Evolutionary conservation across 1,140 invertebrate genomes (phyloP).

Genomic region (Kradibia gibbosae): DNA sequence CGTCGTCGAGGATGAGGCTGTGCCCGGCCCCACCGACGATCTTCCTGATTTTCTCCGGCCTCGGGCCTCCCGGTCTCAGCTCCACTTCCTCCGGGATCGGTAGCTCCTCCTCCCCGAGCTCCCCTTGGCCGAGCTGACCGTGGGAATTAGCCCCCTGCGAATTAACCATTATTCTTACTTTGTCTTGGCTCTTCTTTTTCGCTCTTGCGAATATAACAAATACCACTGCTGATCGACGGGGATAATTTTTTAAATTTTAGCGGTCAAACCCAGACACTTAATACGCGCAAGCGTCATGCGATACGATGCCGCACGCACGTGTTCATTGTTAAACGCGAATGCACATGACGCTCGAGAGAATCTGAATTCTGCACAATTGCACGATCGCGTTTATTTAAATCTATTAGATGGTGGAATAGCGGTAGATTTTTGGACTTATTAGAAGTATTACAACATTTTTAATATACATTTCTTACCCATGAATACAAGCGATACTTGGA

Average conservation of each 20-base stretch:
- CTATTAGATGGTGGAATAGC: neutral
- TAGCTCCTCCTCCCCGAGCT: conserved; percentile 78
- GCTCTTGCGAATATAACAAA: too few species aligned
- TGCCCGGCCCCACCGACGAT: conserved; percentile 85
- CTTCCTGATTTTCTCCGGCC: conserved; percentile 72
- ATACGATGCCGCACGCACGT: neutral
- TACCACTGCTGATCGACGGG: too few species aligned
- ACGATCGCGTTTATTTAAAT: neutral
- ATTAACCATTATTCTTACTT: neutral
- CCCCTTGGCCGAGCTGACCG: conserved; percentile 83
- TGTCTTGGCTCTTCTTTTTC: neutral
- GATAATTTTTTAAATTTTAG: neutral
- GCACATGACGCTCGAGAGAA: neutral
- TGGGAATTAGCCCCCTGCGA: conserved; percentile 87
- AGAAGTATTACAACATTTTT: neutral
- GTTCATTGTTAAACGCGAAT: neutral
- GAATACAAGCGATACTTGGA: conserved; percentile 38
- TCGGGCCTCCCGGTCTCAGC: conserved; percentile 64
- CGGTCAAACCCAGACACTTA: neutral
- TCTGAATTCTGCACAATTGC: neutral
- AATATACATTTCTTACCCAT: conserved; percentile 43
- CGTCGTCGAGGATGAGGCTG: conserved; percentile 78
- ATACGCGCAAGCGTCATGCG: neutral
- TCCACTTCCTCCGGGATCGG: conserved; percentile 74
- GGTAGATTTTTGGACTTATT: too few species aligned